Evolutionary conservation across 2,797 vertebrate genomes (phyloP).

Genomic region (Mionectes olivaceus): DNA sequence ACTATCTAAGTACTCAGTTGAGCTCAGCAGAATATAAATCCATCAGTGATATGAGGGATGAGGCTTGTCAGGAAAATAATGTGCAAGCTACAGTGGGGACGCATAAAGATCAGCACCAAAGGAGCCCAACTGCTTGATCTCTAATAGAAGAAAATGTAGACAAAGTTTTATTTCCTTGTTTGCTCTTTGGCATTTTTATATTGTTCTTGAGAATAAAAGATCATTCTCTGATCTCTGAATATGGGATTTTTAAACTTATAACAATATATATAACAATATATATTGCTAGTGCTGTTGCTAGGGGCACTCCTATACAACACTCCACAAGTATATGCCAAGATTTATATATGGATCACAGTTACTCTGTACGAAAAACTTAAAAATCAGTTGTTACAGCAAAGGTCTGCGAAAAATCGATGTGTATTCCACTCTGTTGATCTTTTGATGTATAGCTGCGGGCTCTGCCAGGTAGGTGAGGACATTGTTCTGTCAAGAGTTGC

Average conservation of each 20-base stretch:
- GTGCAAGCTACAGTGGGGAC: background rate
- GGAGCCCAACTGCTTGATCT: background rate
- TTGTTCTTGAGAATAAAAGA: background rate
- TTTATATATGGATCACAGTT: background rate
- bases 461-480: background rate
- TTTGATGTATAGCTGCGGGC: background rate
- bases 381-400: background rate
- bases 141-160: background rate
- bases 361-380: background rate
- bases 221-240: background rate
- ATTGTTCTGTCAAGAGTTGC: background rate
- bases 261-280: background rate
- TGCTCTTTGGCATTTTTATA: background rate
- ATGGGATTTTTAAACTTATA: background rate
- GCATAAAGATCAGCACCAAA: background rate
- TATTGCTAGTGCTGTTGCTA: background rate
- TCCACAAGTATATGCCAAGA: background rate
- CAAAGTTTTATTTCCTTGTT: background rate
- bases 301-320: background rate
- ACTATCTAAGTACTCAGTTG: background rate
- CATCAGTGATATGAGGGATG: background rate
- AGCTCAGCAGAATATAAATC: constrained; percentile 43
- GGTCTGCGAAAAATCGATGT: background rate
- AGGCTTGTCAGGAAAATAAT: constrained; percentile 29
- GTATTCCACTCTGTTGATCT: background rate